phyloP scores from a whole-genome alignment of 2,888 invertebrate species.

The Caenorhabditis sp. region DNA sequence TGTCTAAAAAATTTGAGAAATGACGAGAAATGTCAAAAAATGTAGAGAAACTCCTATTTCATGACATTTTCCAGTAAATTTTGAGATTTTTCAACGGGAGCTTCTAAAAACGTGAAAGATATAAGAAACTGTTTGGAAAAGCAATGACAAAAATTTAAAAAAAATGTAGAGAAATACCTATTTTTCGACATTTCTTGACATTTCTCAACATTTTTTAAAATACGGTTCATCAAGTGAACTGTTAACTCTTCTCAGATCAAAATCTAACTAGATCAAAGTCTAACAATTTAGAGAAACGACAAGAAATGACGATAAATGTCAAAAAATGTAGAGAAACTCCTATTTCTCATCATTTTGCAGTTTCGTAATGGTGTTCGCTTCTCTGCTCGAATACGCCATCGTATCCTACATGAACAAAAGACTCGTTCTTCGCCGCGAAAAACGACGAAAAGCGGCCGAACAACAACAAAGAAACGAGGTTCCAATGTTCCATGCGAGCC shows the following conservation, averaged over 20 bases:
- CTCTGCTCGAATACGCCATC: slow-evolving; percentile 94
- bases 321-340: not conserved
- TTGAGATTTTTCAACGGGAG: not conserved
- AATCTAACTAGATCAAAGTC: too few relatives aligned
- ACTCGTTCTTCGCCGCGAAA: slow-evolving; percentile 89
- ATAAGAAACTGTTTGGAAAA: not conserved
- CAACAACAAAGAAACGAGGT: slow-evolving; percentile 55
- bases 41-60: too few relatives aligned
- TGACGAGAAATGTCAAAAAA: too few relatives aligned
- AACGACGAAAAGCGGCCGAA: slow-evolving; percentile 53
- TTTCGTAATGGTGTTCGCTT: slow-evolving; percentile 76
- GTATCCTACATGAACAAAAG: slow-evolving; percentile 97
- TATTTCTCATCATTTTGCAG: slow-evolving; percentile 20
- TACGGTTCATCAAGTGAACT: too few relatives aligned
- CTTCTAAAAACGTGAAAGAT: not conserved
- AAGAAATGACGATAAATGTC: too few relatives aligned
- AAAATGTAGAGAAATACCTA: too few relatives aligned
- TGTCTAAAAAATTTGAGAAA: too few relatives aligned
- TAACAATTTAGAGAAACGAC: too few relatives aligned
- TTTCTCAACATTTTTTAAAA: too few relatives aligned
- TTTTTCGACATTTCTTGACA: too few relatives aligned
- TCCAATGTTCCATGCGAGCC: slow-evolving; percentile 56
- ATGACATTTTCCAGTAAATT: too few relatives aligned
- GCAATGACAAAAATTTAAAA: not conserved
- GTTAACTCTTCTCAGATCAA: too few relatives aligned